Percentiles rank a stretch among this genome's conserved stretches.
phyloP scores from a whole-genome alignment of 2,888 invertebrate genomes.

The Biston stratarius region DNA sequence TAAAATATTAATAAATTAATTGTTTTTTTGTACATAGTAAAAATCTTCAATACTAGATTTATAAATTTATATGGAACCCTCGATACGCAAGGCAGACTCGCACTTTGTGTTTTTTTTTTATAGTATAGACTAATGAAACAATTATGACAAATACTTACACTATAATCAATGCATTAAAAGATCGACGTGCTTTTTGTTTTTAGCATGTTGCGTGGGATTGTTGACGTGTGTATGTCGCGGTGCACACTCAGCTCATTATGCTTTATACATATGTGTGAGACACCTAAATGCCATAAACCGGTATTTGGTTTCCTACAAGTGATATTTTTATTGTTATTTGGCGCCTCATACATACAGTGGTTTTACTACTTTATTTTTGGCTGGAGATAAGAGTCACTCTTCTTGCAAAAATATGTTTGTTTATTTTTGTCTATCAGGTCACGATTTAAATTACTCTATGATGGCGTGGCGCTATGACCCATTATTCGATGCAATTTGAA shows the following conservation, averaged over 20 bases:
- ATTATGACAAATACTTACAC: too few species aligned
- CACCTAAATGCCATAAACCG: neutral
- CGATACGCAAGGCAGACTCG: too few species aligned
- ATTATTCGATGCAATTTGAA: neutral
- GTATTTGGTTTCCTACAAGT: conserved; percentile 1
- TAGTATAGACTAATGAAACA: too few species aligned
- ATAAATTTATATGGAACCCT: too few species aligned
- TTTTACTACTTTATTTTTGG: neutral
- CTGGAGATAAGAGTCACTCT: neutral
- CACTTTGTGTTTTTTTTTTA: too few species aligned
- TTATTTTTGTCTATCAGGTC: conserved; percentile 5
- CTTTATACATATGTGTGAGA: neutral
- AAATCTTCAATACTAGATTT: too few species aligned
- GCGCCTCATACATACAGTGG: neutral
- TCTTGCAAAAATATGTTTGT: neutral
- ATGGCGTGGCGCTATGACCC: neutral
- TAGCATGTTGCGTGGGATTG: too few species aligned
- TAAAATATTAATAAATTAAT: too few species aligned
- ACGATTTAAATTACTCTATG: neutral
- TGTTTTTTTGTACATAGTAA: too few species aligned
- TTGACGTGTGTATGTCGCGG: too few species aligned
- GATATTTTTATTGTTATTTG: neutral
- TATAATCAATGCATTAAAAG: too few species aligned
- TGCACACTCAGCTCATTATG: neutral
- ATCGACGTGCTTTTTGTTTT: too few species aligned